These are phyloP conservation scores for Andrena cerasifolii DNA, from an alignment of 1,140 invertebrate genomes.

Conservation along the genomic window DNA sequence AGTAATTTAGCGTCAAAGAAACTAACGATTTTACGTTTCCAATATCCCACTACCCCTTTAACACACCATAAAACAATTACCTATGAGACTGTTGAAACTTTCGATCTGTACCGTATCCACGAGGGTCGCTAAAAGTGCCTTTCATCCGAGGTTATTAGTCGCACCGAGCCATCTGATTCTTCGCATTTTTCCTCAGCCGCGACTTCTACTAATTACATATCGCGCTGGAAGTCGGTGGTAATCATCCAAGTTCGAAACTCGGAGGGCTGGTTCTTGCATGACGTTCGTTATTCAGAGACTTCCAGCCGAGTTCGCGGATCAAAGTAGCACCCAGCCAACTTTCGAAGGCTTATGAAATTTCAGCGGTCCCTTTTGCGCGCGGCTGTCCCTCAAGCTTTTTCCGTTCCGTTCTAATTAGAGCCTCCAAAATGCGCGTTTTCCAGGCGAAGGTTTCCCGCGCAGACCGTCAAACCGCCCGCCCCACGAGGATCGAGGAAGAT, in stretches of 20 bases:
- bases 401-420: constrained; percentile 33
- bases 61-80: too few relatives aligned
- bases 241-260: constrained; percentile 55
- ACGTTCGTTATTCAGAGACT: constrained; percentile 28
- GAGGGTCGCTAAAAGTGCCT: background rate
- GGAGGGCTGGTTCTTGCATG: constrained; percentile 28
- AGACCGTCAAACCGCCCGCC: too few relatives aligned
- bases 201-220: constrained; percentile 41
- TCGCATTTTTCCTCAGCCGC: constrained; percentile 13
- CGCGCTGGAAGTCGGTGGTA: constrained; percentile 32
- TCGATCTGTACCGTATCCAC: too few relatives aligned
- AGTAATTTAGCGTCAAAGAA: too few relatives aligned
- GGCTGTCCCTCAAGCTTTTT: constrained; percentile 11
- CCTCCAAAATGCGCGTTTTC: background rate
- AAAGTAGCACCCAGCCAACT: constrained; percentile 29
- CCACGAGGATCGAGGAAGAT: too few relatives aligned
- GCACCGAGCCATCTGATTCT: background rate
- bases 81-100: too few relatives aligned
- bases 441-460: background rate
- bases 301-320: constrained; percentile 14
- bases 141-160: background rate
- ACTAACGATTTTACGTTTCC: too few relatives aligned
- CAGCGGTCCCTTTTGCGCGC: constrained; percentile 8
- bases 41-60: too few relatives aligned
- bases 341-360: constrained; percentile 48